Conservation (phyloP, 2,888 invertebrate genomes). For the Metalampra italica region DNA sequence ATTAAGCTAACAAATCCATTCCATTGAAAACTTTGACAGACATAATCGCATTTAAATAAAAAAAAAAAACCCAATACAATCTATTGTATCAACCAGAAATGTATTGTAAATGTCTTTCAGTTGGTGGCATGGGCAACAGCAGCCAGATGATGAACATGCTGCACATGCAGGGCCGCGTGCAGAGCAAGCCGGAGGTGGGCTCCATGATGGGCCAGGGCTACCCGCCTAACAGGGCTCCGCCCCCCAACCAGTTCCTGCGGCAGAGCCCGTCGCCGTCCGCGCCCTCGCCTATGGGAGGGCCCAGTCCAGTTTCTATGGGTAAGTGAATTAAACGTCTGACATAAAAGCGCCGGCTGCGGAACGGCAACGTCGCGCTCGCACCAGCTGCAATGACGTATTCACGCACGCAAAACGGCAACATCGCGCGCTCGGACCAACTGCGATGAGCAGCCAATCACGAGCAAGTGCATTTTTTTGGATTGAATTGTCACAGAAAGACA, state of each 20-base stretch:
- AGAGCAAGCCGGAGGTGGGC: conserved; percentile 44
- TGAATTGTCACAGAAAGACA: too few species aligned
- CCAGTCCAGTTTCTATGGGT: conserved; percentile 73
- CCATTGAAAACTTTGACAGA: too few species aligned
- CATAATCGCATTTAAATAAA: too few species aligned
- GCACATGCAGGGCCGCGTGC: conserved; percentile 59
- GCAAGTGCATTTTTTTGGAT: too few species aligned
- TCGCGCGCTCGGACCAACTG: too few species aligned
- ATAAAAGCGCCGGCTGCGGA: too few species aligned
- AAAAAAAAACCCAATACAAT: too few species aligned
- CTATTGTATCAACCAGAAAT: too few species aligned
- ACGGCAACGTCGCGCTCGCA: too few species aligned
- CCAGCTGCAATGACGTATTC: too few species aligned
- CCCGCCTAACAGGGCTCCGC: conserved; percentile 74
- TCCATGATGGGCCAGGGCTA: conserved; percentile 69
- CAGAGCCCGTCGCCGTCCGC: conserved; percentile 90
- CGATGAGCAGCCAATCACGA: too few species aligned
- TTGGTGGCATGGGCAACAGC: conserved; percentile 59
- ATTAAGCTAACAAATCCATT: background rate
- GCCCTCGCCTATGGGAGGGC: conserved; percentile 82
- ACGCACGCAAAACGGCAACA: too few species aligned
- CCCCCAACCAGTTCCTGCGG: conserved; percentile 86
- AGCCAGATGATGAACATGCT: conserved; percentile 67
- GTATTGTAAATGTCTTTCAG: conserved; percentile 27
- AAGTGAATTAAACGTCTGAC: conserved; percentile 12